Conservation (phyloP, 2,888 invertebrate genomes). For the Neria commutata region DNA sequence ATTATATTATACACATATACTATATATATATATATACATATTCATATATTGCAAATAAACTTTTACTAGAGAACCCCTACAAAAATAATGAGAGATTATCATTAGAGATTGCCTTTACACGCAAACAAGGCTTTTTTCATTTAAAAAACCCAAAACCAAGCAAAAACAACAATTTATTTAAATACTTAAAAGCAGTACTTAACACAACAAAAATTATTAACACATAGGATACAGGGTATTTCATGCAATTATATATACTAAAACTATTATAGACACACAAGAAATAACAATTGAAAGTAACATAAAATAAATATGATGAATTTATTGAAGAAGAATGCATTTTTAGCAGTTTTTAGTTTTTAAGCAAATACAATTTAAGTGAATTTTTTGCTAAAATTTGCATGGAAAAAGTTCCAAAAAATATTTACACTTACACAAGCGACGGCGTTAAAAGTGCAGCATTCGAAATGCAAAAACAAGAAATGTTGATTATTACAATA, state of each 20-base stretch:
- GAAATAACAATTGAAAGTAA: conserved; percentile 25
- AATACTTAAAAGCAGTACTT: conserved; percentile 26
- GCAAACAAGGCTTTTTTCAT: conserved; percentile 25
- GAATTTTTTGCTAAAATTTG: conserved; percentile 20
- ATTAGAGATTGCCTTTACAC: conserved; percentile 21
- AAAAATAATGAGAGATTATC: no score
- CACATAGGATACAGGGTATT: conserved; percentile 90
- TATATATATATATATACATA: no score
- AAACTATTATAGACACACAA: conserved; percentile 30
- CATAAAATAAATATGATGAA: neutral
- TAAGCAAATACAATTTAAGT: conserved; percentile 9
- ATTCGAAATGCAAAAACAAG: neutral
- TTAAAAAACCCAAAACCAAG: conserved; percentile 25
- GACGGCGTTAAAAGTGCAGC: neutral
- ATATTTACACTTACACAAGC: neutral
- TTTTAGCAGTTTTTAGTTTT: conserved; percentile 10
- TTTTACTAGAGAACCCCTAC: no score
- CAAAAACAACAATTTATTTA: conserved; percentile 1
- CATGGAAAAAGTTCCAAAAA: conserved; percentile 16
- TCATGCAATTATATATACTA: conserved; percentile 81
- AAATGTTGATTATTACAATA: neutral
- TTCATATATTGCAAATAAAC: no score
- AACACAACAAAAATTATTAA: conserved; percentile 31
- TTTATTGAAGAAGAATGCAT: neutral
- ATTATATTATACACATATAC: no score